Conservation (phyloP, 2,113 vertebrate genomes). For the Stomatorhinus ivindoensis region DNA sequence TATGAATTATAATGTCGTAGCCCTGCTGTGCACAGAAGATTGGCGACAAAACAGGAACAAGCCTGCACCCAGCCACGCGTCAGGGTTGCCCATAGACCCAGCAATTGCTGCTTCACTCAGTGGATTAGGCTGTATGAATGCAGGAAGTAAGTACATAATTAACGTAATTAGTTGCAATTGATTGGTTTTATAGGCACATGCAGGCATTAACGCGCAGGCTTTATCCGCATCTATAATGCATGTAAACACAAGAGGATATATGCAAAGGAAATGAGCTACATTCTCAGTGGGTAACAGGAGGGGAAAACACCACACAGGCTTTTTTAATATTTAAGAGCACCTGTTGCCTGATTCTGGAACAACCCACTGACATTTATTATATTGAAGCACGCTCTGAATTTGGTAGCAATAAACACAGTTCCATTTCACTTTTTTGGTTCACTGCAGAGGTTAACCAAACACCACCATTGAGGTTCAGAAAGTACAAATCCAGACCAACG, state of each 20-base stretch:
- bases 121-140: not conserved
- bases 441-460: not conserved
- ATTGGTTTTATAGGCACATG: not conserved
- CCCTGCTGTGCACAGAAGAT: not conserved
- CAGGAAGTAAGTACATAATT: not conserved
- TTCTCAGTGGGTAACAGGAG: not conserved
- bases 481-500: not conserved
- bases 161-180: not conserved
- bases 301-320: not conserved
- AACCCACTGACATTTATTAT: not conserved
- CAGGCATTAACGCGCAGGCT: not conserved
- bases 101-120: not conserved
- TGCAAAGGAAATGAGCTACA: not conserved
- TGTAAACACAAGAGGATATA: not conserved
- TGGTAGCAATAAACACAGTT: not conserved
- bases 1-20: not conserved
- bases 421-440: not conserved
- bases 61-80: not conserved
- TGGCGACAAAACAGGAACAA: not conserved
- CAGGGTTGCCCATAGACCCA: not conserved
- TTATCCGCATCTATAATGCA: not conserved
- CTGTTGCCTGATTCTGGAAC: not conserved
- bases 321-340: not conserved
- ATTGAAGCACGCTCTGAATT: not conserved
- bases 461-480: not conserved